Evolutionary conservation across 2,797 vertebrate genomes (phyloP).

Genomic region (Hylomyscus alleni): DNA sequence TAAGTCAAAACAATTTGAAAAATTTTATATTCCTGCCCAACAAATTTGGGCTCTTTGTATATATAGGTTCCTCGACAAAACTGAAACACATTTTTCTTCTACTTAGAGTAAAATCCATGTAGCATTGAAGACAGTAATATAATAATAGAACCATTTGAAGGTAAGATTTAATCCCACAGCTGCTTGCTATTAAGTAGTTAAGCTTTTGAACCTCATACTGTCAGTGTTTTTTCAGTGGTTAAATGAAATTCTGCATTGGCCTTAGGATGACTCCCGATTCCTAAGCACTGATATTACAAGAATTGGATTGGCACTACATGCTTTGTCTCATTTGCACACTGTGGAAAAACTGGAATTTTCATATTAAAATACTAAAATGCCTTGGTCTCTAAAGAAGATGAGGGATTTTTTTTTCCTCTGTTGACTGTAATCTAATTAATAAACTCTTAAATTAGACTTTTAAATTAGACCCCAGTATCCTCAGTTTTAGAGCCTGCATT

Average conservation of each 20-base stretch:
- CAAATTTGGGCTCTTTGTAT: neutral
- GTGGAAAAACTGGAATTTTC: neutral
- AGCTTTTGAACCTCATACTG: constrained; percentile 5
- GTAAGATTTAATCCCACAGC: neutral
- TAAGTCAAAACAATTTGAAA: constrained; percentile 47
- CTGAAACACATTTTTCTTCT: constrained; percentile 11
- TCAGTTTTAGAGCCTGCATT: neutral
- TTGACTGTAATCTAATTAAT: neutral
- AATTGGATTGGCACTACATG: neutral
- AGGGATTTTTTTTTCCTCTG: neutral
- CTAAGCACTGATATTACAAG: neutral
- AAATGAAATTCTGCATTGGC: neutral
- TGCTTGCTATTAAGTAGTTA: neutral
- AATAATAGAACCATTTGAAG: constrained; percentile 46
- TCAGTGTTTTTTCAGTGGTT: neutral
- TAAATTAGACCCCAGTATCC: neutral
- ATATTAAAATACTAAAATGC: neutral
- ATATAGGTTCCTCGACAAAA: constrained; percentile 29
- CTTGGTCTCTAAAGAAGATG: neutral
- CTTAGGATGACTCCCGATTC: neutral
- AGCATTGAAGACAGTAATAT: neutral
- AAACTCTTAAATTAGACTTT: neutral
- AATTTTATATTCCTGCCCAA: neutral
- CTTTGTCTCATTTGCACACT: neutral
- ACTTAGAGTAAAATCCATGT: neutral